These are phyloP conservation scores for Paratilapia polleni DNA, from an alignment of 2,113 vertebrate species.

Conservation along the genomic window DNA sequence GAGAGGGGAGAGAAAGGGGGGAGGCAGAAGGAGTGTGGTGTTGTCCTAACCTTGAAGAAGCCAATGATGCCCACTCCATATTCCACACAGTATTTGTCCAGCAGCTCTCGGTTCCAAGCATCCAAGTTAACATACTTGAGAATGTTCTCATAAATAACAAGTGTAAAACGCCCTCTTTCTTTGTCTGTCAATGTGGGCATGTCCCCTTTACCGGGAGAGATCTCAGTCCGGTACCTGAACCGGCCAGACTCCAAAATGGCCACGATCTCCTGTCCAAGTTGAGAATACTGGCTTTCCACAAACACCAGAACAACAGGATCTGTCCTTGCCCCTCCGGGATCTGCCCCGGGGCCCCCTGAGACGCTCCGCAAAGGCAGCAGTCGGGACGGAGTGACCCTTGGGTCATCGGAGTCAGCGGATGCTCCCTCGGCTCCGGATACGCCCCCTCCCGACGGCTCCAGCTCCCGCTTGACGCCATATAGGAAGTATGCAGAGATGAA, in stretches of 20 bases:
- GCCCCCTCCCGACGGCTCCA: conserved; percentile 88
- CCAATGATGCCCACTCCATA: conserved; percentile 97
- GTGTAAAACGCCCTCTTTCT: conserved; percentile 91
- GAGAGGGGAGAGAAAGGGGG: conserved; percentile 30
- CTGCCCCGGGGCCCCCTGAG: conserved; percentile 76
- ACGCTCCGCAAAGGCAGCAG: conserved; percentile 84
- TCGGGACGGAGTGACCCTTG: conserved; percentile 87
- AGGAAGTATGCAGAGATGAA: conserved; percentile 98
- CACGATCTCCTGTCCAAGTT: conserved; percentile 97
- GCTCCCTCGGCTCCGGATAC: conserved; percentile 81
- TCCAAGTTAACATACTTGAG: conserved; percentile 98
- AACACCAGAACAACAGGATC: conserved; percentile 96
- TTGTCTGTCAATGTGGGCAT: conserved; percentile 96
- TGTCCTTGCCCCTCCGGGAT: conserved; percentile 84
- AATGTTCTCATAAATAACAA: conserved; percentile 97
- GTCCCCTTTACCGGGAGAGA: conserved; percentile 95
- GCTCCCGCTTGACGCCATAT: conserved; percentile 94
- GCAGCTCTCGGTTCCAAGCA: conserved; percentile 96
- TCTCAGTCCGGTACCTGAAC: conserved; percentile 95
- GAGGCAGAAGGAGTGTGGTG: conserved; percentile 44
- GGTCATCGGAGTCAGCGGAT: conserved; percentile 85
- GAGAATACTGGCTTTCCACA: conserved; percentile 97
- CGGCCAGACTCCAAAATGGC: conserved; percentile 96
- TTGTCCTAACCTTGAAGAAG: conserved; percentile 93
- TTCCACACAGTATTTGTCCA: conserved; percentile 98